Percentiles rank a stretch among this genome's conserved stretches.
Conservation (phyloP, 2,797 vertebrate genomes). For the Tangara arthus region DNA sequence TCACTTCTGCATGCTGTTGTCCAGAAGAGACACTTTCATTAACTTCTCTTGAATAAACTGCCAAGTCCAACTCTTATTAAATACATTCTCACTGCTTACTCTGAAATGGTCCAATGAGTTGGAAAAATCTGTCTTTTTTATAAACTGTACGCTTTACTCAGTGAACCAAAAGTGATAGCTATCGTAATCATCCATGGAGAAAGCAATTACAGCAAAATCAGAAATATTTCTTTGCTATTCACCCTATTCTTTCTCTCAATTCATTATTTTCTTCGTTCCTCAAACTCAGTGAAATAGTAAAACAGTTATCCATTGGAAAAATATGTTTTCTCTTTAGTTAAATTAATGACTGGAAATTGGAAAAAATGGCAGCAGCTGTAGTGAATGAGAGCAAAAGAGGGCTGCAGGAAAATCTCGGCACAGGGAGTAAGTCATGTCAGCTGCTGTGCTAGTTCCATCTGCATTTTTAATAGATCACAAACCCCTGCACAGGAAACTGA, state of each 20-base stretch:
- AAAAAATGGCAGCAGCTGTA: neutral
- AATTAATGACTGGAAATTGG: neutral
- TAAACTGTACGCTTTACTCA: neutral
- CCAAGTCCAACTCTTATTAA: neutral
- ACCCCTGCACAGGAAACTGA: neutral
- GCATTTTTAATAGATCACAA: neutral
- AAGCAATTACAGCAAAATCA: neutral
- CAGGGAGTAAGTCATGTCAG: neutral
- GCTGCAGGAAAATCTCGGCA: neutral
- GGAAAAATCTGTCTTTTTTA: slow-evolving; percentile 52
- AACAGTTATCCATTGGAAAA: neutral
- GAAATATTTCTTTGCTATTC: neutral
- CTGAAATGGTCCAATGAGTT: slow-evolving; percentile 35
- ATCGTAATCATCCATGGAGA: neutral
- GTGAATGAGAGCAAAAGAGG: neutral
- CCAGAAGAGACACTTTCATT: slow-evolving; percentile 16
- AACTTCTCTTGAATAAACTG: slow-evolving; percentile 15
- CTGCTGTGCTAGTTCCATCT: neutral
- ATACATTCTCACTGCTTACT: slow-evolving; percentile 17
- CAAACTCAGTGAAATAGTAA: neutral
- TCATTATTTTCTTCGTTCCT: neutral
- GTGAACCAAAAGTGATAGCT: slow-evolving; percentile 15
- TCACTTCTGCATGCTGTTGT: neutral
- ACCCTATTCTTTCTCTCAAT: neutral
- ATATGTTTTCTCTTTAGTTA: neutral